Percentiles rank a stretch among this genome's conserved stretches.
Evolutionary conservation across 2,888 invertebrate species (phyloP).

Genomic region (Acanthacorydalis orientalis): DNA sequence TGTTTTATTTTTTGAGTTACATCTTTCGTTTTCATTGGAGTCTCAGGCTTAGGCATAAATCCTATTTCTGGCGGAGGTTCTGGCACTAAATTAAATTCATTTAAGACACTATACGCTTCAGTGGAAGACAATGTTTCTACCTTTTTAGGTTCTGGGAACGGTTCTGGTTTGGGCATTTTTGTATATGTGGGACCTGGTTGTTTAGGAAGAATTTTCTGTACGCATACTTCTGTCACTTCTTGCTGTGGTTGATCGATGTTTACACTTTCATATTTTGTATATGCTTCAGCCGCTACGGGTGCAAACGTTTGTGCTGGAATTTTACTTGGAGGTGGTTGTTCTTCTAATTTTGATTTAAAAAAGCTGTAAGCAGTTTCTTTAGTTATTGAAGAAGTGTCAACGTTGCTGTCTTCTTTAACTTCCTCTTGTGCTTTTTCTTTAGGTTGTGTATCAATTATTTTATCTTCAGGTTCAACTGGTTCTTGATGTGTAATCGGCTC

Average conservation of each 20-base stretch:
- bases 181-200: not conserved
- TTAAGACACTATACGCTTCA: slow-evolving; percentile 15
- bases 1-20: slow-evolving; percentile 40
- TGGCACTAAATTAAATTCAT: slow-evolving; percentile 38
- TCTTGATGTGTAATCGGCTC: not conserved
- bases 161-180: slow-evolving; percentile 14
- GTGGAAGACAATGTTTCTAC: not conserved
- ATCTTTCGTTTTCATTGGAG: slow-evolving; percentile 26
- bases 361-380: slow-evolving; percentile 48
- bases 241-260: slow-evolving; percentile 17
- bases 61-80: slow-evolving; percentile 57
- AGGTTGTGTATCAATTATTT: not conserved
- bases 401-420: slow-evolving; percentile 16
- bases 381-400: slow-evolving; percentile 41
- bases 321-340: slow-evolving; percentile 19
- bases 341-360: slow-evolving; percentile 43
- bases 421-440: slow-evolving; percentile 10
- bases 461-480: not conserved
- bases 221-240: not conserved
- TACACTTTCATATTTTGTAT: slow-evolving; percentile 25
- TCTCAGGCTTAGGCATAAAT: slow-evolving; percentile 34
- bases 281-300: slow-evolving; percentile 23
- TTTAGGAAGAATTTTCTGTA: not conserved
- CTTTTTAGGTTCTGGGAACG: not conserved
- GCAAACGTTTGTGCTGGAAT: slow-evolving; percentile 21